Base-by-base conservation (phyloP, 2,113 vertebrate species). In the Datnioides undecimradiatus region DNA sequence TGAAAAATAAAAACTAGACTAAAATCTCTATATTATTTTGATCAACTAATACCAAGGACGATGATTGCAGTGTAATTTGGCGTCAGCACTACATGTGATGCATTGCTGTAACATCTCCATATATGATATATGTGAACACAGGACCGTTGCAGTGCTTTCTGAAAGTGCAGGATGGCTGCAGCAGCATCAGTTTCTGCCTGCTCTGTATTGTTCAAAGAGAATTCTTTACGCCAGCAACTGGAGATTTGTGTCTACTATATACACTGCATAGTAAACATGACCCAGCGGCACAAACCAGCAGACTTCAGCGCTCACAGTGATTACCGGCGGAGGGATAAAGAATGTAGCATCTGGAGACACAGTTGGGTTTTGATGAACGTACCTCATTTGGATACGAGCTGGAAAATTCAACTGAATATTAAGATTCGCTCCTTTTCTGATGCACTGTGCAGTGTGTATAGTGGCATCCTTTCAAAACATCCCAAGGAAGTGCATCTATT, bases 321-420 rank as follows among this genome's bases (percentile, higher is more conserved):
- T 92, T 52, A 76, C 46, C 8, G 40, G 60, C 64, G n/a, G 60
- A 62, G 68, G 62, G 76, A 76, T 86, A 63, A 82, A 68, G 77
- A 84, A 66, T 70, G 65, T 8, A 12, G 73, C 87, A 85, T 83
- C 77, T 85, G 85, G 63, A 88, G 83, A 81, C 73, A 59, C 82
- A 71, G 78, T 76, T 85, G 80, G 80, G 52, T 76, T 88, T 76
- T 87, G 86, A 92, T 87, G 78, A 90, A 68, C 63, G 43, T n/a
- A 59, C 49, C 62, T 51, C 76, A 71, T 66, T 65, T 31, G 66
- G 86, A 86, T 17, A 45, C 29, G 23, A 21, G 31, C 41, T 59
- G 54, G 46, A 4, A 48, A 64, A 72, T 65, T 65, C 79, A 85
- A 70, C 33, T 5, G 17, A 79, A 67, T 51, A 69, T 80, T 49